Evolutionary conservation across 2,113 vertebrate genomes (phyloP).

Genomic region (rat (Rattus norvegicus)): GRCr8 NC_086032.1:98515501-98516000

Average conservation of each 20-base stretch:
- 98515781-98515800: neutral
- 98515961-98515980: neutral
- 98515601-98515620: neutral
- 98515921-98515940: neutral
- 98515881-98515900: neutral
- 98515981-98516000: neutral
- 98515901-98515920: neutral
- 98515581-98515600: neutral
- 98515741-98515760: neutral
- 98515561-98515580: slow-evolving; percentile 48
- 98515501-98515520: neutral
- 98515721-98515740: neutral
- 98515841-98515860: neutral
- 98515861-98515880: neutral
- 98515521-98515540: slow-evolving; percentile 41
- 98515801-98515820: neutral
- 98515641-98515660: neutral
- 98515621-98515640: neutral
- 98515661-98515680: neutral
- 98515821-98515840: neutral
- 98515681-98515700: neutral
- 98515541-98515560: neutral
- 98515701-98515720: neutral
- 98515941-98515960: neutral
- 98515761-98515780: neutral